Evolutionary conservation across 2,888 invertebrate genomes (phyloP).

Genomic region (Pachydiplax longipennis): DNA sequence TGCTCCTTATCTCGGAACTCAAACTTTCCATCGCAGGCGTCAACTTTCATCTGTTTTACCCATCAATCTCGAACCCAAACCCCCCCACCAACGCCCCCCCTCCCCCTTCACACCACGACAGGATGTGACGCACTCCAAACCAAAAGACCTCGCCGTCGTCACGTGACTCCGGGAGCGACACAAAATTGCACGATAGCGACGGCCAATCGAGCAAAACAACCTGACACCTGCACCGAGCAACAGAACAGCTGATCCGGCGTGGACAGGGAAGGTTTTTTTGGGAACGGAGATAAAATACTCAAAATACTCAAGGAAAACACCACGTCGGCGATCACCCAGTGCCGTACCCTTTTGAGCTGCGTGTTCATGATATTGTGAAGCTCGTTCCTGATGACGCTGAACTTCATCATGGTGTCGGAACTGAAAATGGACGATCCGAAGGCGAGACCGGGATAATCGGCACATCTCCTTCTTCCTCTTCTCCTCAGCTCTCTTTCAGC

Average conservation of each 20-base stretch:
- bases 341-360: constrained; percentile 87
- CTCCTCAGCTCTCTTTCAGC: constrained; percentile 82
- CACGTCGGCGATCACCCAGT: not conserved
- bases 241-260: constrained; percentile 11
- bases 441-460: constrained; percentile 91
- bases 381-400: constrained; percentile 95
- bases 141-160: not conserved
- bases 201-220: not conserved
- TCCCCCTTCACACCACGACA: not conserved
- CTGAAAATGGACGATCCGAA: constrained; percentile 93
- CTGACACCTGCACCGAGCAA: constrained; percentile 12
- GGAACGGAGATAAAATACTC: not conserved
- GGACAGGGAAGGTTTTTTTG: not conserved
- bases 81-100: not conserved
- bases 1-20: not conserved
- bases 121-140: constrained; percentile 16
- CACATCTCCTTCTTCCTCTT: constrained; percentile 73
- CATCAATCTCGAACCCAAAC: not conserved
- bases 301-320: not conserved
- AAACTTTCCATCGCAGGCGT: not conserved
- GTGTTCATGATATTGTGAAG: constrained; percentile 97
- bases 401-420: constrained; percentile 97
- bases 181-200: constrained; percentile 9
- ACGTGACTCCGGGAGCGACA: constrained; percentile 19
- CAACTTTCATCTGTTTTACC: not conserved